A percentile compares a stretch with the other conserved stretches of the same genome.
Conservation (phyloP, 2,888 invertebrate genomes). For the Lasius fuliginosus region DNA sequence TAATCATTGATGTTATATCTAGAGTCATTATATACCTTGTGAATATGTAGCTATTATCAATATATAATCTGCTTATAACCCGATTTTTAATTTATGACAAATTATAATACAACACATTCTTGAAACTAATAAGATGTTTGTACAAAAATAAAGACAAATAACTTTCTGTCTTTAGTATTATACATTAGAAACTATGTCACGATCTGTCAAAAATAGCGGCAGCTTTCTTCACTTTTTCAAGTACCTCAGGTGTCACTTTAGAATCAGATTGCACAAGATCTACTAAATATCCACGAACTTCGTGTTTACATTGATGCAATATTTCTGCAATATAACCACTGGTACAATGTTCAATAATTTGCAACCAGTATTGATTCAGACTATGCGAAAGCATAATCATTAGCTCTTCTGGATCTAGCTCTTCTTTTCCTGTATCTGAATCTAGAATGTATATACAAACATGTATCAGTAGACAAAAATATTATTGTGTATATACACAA, state of each 20-base stretch:
- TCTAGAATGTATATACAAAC: neutral
- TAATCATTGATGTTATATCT: neutral
- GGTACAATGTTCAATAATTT: constrained; percentile 2
- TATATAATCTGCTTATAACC: neutral
- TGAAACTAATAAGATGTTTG: neutral
- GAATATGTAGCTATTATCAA: neutral
- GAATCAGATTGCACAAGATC: neutral
- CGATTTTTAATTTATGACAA: neutral
- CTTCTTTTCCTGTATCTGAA: neutral
- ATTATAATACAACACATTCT: too few species aligned
- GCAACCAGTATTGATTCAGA: neutral
- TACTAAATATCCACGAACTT: neutral
- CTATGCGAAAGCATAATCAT: neutral
- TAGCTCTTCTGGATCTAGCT: neutral
- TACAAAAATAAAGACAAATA: neutral
- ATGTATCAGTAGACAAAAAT: neutral
- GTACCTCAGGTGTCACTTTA: neutral
- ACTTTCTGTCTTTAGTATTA: neutral
- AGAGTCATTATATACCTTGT: neutral
- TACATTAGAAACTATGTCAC: neutral
- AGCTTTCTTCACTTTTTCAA: neutral
- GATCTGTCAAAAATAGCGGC: neutral
- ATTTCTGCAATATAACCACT: neutral
- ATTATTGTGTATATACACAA: neutral
- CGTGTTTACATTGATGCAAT: neutral